These are phyloP conservation scores for Echinops telfairi DNA, from an alignment of 2,113 vertebrate genomes.

Conservation along the genomic window DNA sequence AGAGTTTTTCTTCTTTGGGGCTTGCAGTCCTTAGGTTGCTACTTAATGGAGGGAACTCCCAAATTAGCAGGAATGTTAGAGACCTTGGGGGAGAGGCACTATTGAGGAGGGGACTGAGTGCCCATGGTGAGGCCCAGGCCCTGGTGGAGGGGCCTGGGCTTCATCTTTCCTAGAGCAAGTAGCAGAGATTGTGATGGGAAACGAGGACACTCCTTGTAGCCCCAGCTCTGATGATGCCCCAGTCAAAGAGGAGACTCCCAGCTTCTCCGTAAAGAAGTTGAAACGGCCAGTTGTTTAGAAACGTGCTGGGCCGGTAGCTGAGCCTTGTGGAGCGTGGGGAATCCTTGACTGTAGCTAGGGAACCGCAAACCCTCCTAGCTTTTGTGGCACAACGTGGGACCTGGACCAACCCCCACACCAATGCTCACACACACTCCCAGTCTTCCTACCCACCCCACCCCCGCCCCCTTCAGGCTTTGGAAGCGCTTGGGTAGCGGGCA, in stretches of 20 bases:
- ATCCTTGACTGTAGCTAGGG: not conserved
- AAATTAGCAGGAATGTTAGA: not conserved
- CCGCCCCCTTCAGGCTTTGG: not conserved
- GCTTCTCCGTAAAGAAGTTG: conserved; percentile 32
- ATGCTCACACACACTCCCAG: too few species aligned
- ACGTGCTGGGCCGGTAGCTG: not conserved
- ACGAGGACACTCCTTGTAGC: conserved; percentile 7
- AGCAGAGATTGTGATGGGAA: conserved; percentile 40
- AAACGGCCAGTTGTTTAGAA: conserved; percentile 51
- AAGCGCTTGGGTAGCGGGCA: not conserved
- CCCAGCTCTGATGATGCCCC: accelerated
- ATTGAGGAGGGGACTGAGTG: not conserved
- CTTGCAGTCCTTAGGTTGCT: not conserved
- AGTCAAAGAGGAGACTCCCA: conserved; percentile 3
- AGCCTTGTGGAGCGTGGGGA: not conserved
- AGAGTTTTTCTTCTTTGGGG: conserved; percentile 28
- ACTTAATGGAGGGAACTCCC: not conserved
- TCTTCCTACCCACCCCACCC: not conserved
- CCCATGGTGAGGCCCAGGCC: conserved; percentile 40
- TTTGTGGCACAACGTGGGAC: not conserved
- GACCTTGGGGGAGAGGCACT: not conserved
- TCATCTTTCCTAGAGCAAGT: not conserved
- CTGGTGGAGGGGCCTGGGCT: not conserved
- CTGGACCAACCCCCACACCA: not conserved
- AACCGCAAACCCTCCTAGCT: not conserved